Conservation (phyloP, 2,888 invertebrate species). For the Polylopha cassiicola region DNA sequence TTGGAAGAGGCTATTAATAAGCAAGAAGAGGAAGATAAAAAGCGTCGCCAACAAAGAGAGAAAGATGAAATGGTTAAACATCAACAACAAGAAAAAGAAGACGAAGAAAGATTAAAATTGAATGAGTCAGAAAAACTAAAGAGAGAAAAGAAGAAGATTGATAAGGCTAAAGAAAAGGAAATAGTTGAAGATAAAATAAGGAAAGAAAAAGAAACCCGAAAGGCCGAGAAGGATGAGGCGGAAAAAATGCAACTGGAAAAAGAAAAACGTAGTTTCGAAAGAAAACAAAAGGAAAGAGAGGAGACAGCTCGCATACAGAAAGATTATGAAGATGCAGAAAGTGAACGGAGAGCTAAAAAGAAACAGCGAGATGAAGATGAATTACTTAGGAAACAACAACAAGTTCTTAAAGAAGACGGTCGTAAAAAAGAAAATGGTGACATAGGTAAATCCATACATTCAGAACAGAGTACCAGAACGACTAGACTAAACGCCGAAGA, state of each 20-base stretch:
- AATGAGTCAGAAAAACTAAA: too few species aligned
- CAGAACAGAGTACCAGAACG: too few species aligned
- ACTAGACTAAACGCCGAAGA: too few species aligned
- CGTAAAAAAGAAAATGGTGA: slow-evolving; percentile 2
- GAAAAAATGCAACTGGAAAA: background rate
- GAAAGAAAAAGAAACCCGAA: background rate
- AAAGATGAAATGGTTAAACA: slow-evolving; percentile 25
- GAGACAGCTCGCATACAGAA: slow-evolving; percentile 2
- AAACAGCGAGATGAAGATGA: slow-evolving; percentile 8
- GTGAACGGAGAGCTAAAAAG: background rate
- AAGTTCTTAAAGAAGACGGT: slow-evolving; percentile 4
- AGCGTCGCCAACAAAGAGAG: too few species aligned
- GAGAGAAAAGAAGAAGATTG: too few species aligned
- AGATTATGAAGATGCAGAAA: background rate
- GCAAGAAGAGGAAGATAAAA: slow-evolving; percentile 12
- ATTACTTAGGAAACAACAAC: too few species aligned
- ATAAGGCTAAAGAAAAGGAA: too few species aligned
- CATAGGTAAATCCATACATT: too few species aligned
- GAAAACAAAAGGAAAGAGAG: slow-evolving; percentile 2
- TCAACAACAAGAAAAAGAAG: slow-evolving; percentile 39
- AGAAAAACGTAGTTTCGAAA: background rate
- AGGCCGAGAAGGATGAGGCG: background rate
- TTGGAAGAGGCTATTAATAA: slow-evolving; percentile 15
- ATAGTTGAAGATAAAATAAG: slow-evolving; percentile 2
- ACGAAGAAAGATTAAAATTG: background rate